A percentile compares a stretch with the other conserved stretches of the same genome.
These are phyloP conservation scores for Sander lucioperca DNA, from an alignment of 2,113 vertebrate species.

Conservation along the genomic window DNA sequence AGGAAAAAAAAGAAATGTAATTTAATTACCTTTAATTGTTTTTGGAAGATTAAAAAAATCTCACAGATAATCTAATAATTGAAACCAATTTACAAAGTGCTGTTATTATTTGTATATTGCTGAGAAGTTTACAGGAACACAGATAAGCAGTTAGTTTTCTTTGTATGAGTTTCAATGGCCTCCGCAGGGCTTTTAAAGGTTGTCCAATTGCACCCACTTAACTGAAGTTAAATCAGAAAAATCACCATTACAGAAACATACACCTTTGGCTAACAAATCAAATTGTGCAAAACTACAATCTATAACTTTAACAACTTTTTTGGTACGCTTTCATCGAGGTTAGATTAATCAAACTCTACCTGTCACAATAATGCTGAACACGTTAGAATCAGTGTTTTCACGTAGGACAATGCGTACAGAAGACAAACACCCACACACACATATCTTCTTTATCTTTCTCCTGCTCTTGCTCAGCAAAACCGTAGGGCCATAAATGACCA, in stretches of 20 bases:
- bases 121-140: conserved; percentile 3
- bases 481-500: conserved; percentile 34
- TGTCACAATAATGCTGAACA: background rate
- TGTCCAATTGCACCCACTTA: conserved; percentile 4
- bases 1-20: conserved; percentile 5
- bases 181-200: background rate
- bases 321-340: background rate
- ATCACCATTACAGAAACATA: background rate
- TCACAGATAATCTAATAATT: conserved; percentile 51
- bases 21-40: conserved; percentile 53
- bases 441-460: conserved; percentile 56
- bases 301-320: background rate
- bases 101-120: conserved; percentile 20
- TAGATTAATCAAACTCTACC: background rate
- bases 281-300: background rate
- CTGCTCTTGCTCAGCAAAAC: conserved; percentile 65
- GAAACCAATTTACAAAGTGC: conserved; percentile 32
- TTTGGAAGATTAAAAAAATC: conserved; percentile 2
- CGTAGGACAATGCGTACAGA: background rate
- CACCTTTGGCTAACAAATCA: background rate
- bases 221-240: background rate
- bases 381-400: background rate
- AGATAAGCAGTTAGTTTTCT: conserved; percentile 7
- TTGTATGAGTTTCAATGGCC: conserved; percentile 13
- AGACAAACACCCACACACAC: conserved; percentile 17